Percentiles rank a stretch among this genome's conserved stretches.
These are phyloP conservation scores for Temnothorax ravouxi DNA, from an alignment of 2,888 invertebrate genomes.

Conservation along the genomic window DNA sequence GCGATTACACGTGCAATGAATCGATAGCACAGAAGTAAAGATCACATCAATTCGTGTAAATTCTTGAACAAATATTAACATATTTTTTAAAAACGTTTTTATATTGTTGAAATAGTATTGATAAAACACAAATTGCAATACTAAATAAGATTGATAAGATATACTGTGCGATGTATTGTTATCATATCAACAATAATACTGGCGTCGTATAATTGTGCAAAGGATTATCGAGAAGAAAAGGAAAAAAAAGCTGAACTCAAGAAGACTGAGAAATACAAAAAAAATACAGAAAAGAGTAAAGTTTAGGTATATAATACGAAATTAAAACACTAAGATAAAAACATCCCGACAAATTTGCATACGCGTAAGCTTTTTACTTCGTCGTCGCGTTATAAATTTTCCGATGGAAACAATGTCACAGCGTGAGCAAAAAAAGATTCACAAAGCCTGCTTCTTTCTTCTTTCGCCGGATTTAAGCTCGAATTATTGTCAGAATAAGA, in stretches of 20 bases:
- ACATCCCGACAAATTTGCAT: constrained; percentile 22
- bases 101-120: not conserved
- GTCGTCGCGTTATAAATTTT: constrained; percentile 14
- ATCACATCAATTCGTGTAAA: not conserved
- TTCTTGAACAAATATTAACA: not conserved
- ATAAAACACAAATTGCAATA: not conserved
- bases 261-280: not conserved
- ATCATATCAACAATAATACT: not conserved
- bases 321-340: not conserved
- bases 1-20: constrained; percentile 21
- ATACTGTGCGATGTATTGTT: not conserved
- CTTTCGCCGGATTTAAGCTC: constrained; percentile 9
- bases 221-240: not conserved
- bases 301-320: not conserved
- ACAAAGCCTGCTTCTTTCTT: not conserved
- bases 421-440: constrained; percentile 1
- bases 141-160: not conserved
- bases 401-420: constrained; percentile 20
- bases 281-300: not conserved
- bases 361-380: constrained; percentile 18
- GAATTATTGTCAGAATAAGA: constrained; percentile 28
- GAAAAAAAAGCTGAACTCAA: not conserved
- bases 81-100: not conserved
- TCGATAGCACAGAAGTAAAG: not conserved
- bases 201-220: not conserved